Evolutionary conservation across 2,888 invertebrate genomes (phyloP).

Genomic region (Pogonocherus hispidulus): DNA sequence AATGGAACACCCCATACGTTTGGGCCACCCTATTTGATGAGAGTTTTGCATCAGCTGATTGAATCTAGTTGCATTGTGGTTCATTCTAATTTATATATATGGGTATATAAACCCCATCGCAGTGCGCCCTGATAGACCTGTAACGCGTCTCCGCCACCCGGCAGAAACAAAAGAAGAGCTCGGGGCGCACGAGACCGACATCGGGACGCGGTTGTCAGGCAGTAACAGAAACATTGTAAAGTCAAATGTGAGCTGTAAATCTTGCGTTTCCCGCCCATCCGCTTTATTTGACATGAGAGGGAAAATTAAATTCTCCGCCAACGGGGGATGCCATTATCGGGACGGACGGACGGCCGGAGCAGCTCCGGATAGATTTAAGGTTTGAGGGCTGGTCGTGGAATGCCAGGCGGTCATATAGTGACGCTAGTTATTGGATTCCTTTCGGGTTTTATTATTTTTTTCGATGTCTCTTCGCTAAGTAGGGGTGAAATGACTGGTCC

Average conservation of each 20-base stretch:
- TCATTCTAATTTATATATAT: too few relatives aligned
- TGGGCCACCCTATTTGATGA: too few relatives aligned
- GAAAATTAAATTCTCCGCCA: constrained; percentile 60
- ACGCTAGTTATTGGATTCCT: constrained; percentile 39
- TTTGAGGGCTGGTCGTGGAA: constrained; percentile 23
- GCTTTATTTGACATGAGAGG: constrained; percentile 60
- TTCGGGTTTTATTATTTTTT: constrained; percentile 19
- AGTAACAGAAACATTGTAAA: constrained; percentile 65
- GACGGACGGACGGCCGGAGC: constrained; percentile 50
- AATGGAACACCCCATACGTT: too few relatives aligned
- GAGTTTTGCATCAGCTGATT: too few relatives aligned
- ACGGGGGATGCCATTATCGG: constrained; percentile 54
- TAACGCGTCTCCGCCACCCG: background rate
- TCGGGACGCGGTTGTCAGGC: constrained; percentile 61
- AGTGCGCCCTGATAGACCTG: background rate
- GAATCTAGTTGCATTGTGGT: too few relatives aligned
- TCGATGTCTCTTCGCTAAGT: too few relatives aligned
- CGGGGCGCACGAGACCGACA: background rate
- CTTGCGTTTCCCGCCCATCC: constrained; percentile 61
- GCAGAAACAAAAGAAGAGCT: constrained; percentile 10
- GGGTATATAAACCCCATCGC: background rate
- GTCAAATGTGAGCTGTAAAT: constrained; percentile 66
- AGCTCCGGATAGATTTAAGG: constrained; percentile 29
- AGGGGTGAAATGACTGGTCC: too few relatives aligned
- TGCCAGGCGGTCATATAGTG: constrained; percentile 22